Evolutionary conservation across 2,888 invertebrate genomes (phyloP).

Genomic region (Nomada flava): DNA sequence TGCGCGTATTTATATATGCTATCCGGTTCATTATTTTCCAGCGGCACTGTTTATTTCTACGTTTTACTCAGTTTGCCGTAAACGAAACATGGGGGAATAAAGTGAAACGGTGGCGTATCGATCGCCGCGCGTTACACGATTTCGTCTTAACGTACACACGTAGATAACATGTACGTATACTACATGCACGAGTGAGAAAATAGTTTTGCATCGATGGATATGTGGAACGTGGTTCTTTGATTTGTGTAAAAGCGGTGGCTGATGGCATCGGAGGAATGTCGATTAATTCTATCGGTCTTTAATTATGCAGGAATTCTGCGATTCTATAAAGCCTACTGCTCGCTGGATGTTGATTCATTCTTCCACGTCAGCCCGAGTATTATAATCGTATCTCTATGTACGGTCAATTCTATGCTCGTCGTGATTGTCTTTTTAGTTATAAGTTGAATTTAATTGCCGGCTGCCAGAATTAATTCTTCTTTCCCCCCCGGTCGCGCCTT

Average conservation of each 20-base stretch:
- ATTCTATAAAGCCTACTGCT: conserved; percentile 26
- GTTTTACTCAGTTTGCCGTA: conserved; percentile 33
- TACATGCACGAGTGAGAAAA: conserved; percentile 10
- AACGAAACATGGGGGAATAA: conserved; percentile 23
- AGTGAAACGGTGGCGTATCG: conserved; percentile 44
- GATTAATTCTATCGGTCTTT: conserved; percentile 3
- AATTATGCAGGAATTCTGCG: conserved; percentile 26
- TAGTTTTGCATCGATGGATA: background rate
- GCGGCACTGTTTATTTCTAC: conserved; percentile 72
- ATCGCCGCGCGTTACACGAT: conserved; percentile 35
- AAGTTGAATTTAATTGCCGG: conserved; percentile 35
- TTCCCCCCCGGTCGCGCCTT: conserved; percentile 1
- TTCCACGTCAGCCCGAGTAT: background rate
- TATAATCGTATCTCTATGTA: conserved; percentile 2
- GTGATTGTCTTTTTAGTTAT: conserved; percentile 35
- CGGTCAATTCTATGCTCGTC: conserved; percentile 7
- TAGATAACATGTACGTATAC: background rate
- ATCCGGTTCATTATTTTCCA: conserved; percentile 74
- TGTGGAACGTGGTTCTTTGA: background rate
- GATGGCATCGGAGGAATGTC: background rate
- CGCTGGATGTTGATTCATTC: conserved; percentile 18
- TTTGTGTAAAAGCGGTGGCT: background rate
- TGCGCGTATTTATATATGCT: conserved; percentile 71
- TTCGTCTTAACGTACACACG: background rate
- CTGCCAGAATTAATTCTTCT: conserved; percentile 22